Evolutionary conservation across 1,140 invertebrate genomes (phyloP).

Genomic region (Lepidurus apus): DNA sequence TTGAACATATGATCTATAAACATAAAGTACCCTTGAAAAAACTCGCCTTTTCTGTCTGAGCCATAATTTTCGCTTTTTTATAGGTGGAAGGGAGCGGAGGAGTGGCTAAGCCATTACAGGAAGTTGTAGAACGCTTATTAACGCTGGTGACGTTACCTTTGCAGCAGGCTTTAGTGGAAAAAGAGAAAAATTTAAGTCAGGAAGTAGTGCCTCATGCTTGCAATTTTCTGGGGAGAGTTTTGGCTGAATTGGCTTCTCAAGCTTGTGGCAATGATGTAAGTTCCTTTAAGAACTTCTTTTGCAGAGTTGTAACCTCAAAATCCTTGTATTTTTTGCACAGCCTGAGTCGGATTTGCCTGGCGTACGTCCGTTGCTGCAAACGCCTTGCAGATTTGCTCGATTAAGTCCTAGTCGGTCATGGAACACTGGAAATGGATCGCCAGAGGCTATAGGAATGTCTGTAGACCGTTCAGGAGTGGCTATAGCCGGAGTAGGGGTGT

Average conservation of each 20-base stretch:
- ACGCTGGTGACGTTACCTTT: conserved; percentile 75
- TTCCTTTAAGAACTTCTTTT: not conserved
- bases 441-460: conserved; percentile 91
- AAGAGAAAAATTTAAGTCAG: conserved; percentile 1
- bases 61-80: conserved; percentile 37
- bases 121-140: conserved; percentile 74
- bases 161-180: conserved; percentile 51
- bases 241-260: conserved; percentile 81
- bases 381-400: conserved; percentile 82
- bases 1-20: conserved; percentile 73
- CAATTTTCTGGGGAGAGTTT: conserved; percentile 72
- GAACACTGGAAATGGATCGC: conserved; percentile 94
- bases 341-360: conserved; percentile 46
- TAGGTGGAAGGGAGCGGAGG: conserved; percentile 46
- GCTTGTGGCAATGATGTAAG: conserved; percentile 59
- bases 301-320: conserved; percentile 6
- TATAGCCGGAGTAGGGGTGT: conserved; percentile 82
- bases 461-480: conserved; percentile 85
- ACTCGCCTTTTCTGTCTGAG: conserved; percentile 23
- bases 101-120: conserved; percentile 65
- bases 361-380: conserved; percentile 68
- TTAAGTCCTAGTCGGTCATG: conserved; percentile 83
- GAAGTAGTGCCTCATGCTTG: conserved; percentile 75
- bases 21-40: conserved; percentile 50
- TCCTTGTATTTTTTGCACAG: conserved; percentile 34